Conservation (phyloP, 2,797 vertebrate species). For the Anomalospiza imberbis region DNA sequence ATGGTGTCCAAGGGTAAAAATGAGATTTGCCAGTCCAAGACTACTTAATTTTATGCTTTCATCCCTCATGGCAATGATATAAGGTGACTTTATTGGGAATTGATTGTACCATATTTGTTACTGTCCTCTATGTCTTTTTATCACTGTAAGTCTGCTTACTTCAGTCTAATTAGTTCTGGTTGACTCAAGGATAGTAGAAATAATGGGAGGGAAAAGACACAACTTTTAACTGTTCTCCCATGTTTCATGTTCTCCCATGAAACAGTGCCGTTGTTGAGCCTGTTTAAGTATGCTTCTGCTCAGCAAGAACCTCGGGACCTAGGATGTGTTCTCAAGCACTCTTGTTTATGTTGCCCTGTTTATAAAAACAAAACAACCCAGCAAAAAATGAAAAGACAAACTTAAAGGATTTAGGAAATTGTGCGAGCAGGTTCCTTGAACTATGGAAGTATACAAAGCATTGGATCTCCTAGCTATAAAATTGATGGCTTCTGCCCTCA, state of each 20-base stretch:
- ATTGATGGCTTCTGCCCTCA: neutral
- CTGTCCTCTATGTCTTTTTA: neutral
- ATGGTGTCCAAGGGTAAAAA: neutral
- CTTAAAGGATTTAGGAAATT: neutral
- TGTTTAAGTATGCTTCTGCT: neutral
- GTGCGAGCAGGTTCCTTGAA: neutral
- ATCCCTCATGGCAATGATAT: neutral
- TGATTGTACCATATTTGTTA: neutral
- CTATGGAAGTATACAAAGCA: neutral
- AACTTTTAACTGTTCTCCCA: neutral
- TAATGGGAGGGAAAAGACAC: accelerated
- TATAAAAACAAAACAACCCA: neutral
- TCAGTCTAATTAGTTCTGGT: neutral
- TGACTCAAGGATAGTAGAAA: neutral
- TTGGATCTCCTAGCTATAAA: neutral
- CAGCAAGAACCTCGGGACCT: neutral
- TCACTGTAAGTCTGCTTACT: neutral
- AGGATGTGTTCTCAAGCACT: neutral
- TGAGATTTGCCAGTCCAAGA: neutral
- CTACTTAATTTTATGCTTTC: neutral
- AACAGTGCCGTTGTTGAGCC: neutral
- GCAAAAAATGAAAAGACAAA: neutral
- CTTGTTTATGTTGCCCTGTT: neutral
- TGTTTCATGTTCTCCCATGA: neutral
- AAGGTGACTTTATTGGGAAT: neutral